Evolutionary conservation across 1,140 invertebrate genomes (phyloP).

Genomic region (Zaprionus capensis): DNA sequence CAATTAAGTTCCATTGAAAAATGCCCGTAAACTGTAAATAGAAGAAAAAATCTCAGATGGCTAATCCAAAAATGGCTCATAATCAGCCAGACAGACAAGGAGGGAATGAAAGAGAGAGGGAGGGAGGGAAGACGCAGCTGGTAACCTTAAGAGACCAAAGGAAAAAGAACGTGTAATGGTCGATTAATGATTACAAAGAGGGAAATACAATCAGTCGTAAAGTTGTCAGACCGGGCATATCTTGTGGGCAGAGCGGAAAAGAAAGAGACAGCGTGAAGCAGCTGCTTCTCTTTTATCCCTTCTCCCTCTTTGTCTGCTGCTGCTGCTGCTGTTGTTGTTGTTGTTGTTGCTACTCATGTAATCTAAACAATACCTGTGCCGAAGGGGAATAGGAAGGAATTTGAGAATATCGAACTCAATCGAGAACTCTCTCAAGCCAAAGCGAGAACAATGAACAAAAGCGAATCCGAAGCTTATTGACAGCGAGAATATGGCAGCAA

Average conservation of each 20-base stretch:
- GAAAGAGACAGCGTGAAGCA: slow-evolving; percentile 10
- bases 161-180: slow-evolving; percentile 61
- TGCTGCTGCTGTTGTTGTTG: neutral
- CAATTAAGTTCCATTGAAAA: slow-evolving; percentile 40
- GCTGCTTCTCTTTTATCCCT: slow-evolving; percentile 1
- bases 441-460: slow-evolving; percentile 67
- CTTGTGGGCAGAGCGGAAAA: slow-evolving; percentile 6
- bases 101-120: neutral
- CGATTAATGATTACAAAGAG: slow-evolving; percentile 67
- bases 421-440: slow-evolving; percentile 14
- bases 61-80: slow-evolving; percentile 47
- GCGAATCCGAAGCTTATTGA: slow-evolving; percentile 69
- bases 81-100: slow-evolving; percentile 27
- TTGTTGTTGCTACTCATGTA: slow-evolving; percentile 54
- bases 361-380: slow-evolving; percentile 75
- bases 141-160: slow-evolving; percentile 13
- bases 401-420: slow-evolving; percentile 25
- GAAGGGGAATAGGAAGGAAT: slow-evolving; percentile 22
- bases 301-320: neutral
- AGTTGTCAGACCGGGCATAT: slow-evolving; percentile 33
- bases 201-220: slow-evolving; percentile 54
- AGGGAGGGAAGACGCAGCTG: slow-evolving; percentile 20
- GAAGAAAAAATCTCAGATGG: slow-evolving; percentile 23
- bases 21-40: slow-evolving; percentile 18
- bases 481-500: slow-evolving; percentile 33